Conservation (phyloP, 2,113 vertebrate genomes). For the Salvelinus alpinus region DNA sequence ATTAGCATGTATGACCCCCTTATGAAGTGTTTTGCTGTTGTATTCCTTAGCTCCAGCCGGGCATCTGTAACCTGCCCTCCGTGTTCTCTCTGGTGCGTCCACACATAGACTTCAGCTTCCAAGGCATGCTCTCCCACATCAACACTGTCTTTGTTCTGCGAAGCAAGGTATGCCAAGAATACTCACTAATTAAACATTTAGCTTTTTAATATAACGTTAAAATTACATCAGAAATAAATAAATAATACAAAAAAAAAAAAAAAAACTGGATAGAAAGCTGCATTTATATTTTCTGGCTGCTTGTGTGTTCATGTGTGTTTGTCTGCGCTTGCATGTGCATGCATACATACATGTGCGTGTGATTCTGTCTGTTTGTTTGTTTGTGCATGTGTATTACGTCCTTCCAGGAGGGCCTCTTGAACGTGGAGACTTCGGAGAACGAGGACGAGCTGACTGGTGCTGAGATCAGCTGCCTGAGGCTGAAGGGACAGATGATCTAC, state of each 20-base stretch:
- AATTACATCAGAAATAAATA: no score
- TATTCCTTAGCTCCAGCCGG: constrained; percentile 86
- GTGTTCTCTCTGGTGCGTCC: constrained; percentile 97
- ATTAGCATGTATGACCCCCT: background rate
- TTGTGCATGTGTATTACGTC: constrained; percentile 24
- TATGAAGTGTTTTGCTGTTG: constrained; percentile 24
- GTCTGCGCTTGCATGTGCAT: background rate
- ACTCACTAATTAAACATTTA: no score
- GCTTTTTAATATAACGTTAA: no score
- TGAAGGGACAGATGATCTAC: constrained; percentile 99
- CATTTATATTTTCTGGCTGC: background rate
- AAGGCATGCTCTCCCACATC: constrained; percentile 98
- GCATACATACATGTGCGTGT: background rate
- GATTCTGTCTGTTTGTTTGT: constrained; percentile 24
- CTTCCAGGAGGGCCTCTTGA: constrained; percentile 90
- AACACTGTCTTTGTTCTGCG: constrained; percentile 97
- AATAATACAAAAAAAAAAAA: no score
- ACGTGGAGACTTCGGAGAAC: constrained; percentile 92
- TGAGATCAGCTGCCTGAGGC: constrained; percentile 94
- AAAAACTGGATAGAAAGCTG: background rate
- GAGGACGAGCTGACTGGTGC: constrained; percentile 96
- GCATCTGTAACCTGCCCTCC: constrained; percentile 89
- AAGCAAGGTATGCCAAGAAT: constrained; percentile 84
- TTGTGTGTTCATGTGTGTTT: background rate
- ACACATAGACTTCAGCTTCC: constrained; percentile 97